Percentiles rank a stretch among this genome's conserved stretches.
Evolutionary conservation across 2,113 vertebrate genomes (phyloP).

Genomic region (Pipa parva): DNA sequence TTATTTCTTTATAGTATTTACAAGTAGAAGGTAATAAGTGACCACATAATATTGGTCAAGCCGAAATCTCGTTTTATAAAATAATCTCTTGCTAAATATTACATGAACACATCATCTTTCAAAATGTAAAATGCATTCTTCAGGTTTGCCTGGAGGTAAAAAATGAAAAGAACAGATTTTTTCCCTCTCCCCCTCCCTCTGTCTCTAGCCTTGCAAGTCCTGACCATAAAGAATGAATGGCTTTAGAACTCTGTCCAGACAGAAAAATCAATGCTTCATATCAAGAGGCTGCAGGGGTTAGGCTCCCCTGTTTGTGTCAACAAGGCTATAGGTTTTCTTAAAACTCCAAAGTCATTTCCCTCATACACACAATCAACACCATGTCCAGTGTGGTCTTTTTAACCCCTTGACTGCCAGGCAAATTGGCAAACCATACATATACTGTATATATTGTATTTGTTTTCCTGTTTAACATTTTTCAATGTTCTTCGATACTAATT

Average conservation of each 20-base stretch:
- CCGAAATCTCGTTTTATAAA: conserved; percentile 58
- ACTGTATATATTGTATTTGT: no score
- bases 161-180: conserved; percentile 77
- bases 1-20: conserved; percentile 24
- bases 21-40: conserved; percentile 47
- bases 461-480: no score
- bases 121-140: conserved; percentile 76
- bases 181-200: conserved; percentile 58
- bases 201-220: conserved; percentile 73
- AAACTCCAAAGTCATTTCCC: conserved; percentile 96
- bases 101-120: conserved; percentile 76
- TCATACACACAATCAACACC: conserved; percentile 70
- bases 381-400: conserved; percentile 83
- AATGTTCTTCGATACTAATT: no score
- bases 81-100: conserved; percentile 68
- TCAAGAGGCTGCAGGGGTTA: conserved; percentile 98
- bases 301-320: conserved; percentile 98
- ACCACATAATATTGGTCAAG: conserved; percentile 59
- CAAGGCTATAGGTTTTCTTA: conserved; percentile 99
- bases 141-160: conserved; percentile 81
- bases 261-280: conserved; percentile 99
- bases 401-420: conserved; percentile 17
- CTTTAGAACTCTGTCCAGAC: conserved; percentile 85
- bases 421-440: not conserved
- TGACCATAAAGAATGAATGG: conserved; percentile 97